Evolutionary conservation across 2,888 invertebrate species (phyloP).

Genomic region (Melieria crassipennis): DNA sequence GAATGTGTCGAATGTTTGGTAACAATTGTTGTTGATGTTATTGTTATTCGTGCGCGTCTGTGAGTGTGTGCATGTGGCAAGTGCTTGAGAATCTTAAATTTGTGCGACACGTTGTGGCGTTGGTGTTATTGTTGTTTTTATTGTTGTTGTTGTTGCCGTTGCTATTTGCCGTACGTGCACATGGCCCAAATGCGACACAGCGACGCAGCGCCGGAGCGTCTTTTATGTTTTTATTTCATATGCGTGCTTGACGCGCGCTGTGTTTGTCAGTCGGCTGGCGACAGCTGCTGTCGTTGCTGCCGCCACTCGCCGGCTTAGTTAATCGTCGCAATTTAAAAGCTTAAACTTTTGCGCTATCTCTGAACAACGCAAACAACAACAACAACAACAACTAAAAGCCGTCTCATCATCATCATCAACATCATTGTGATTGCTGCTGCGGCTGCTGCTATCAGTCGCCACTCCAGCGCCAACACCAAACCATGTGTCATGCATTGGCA

Average conservation of each 20-base stretch:
- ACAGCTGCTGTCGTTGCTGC: neutral
- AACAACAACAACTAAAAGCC: constrained; percentile 5
- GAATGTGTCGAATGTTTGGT: no score
- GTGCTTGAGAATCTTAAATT: no score
- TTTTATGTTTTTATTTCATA: neutral
- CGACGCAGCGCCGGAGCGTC: neutral
- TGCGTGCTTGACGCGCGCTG: neutral
- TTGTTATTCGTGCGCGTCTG: no score
- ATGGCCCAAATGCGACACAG: neutral
- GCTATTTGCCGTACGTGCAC: neutral
- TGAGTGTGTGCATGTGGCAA: no score
- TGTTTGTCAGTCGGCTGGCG: neutral
- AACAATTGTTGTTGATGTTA: no score
- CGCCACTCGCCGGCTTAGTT: constrained; percentile 14
- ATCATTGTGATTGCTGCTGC: constrained; percentile 31
- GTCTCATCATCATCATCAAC: constrained; percentile 40
- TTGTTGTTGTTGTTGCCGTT: constrained; percentile 3
- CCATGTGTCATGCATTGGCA: constrained; percentile 3
- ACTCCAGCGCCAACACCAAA: neutral
- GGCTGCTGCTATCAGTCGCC: no score
- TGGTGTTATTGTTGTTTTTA: neutral
- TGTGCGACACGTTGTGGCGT: neutral
- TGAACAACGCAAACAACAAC: constrained; percentile 17
- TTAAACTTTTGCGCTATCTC: constrained; percentile 18
- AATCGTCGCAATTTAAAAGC: constrained; percentile 14